Base-by-base conservation (phyloP, 2,888 invertebrate genomes). In the Harpalus rubripes region DNA sequence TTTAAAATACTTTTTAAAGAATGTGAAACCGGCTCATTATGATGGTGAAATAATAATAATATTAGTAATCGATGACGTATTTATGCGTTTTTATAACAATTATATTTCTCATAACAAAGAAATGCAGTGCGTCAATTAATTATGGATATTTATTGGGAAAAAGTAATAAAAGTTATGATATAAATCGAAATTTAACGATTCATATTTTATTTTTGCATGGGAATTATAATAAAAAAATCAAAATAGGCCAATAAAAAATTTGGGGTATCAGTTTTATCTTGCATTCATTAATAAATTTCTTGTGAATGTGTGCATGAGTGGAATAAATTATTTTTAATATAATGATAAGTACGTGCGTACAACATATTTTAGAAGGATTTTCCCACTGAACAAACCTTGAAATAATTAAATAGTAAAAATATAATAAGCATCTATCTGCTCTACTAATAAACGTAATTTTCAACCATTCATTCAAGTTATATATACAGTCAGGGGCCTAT, bases 381-480 rank as follows among this genome's bases (percentile, higher is more conserved):
- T 74, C 72, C 44, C 44, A 68, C 39, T 32, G 12, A 32, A 32
- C 32, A 32, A 32, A 32, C 32, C 15, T 68, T 44, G 18, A 44
- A 74, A 74, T 68, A 39, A 68, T 74, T 4, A 44, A 74, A 32
- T 68, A 15, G 12, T 44, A 41, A 18, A 74, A 74, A 74, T 12
- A 68, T 68, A 68, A 68, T 68, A n/a, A 68, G 15, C 7, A 12
- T 16, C 32, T 65, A 44, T 10, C n/a, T 68, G 12, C 12, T 68
- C 41, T 68, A 74, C 16, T 44, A 74, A 74, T 74, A 74, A 44
- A 74, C 10, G 44, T 44, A 74, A 74, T 74, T 74, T 74, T 44
- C 72, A 18, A 41, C 44, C 44, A 74, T 72, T 72, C 72, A 72
- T 41, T 18, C 41, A 10, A 44, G 44, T 12, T n/a, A n/a, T n/a